Evolutionary conservation across 2,888 invertebrate genomes (phyloP).

Genomic region (Sminthurinus aureus): DNA sequence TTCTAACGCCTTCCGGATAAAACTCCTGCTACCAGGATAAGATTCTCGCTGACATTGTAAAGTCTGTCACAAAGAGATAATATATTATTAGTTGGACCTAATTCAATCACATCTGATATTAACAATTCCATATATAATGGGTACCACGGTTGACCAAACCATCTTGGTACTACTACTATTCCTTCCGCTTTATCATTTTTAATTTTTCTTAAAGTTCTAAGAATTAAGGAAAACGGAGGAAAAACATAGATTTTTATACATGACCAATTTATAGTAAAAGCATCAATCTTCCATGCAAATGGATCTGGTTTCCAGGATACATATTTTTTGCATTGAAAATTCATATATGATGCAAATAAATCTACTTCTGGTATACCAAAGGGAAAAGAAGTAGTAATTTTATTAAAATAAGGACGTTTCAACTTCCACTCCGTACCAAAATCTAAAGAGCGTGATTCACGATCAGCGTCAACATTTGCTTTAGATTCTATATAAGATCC

Average conservation of each 20-base stretch:
- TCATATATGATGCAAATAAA: slow-evolving; percentile 37
- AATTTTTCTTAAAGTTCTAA: slow-evolving; percentile 30
- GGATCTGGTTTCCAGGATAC: slow-evolving; percentile 35
- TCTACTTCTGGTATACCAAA: slow-evolving; percentile 21
- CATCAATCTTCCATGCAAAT: slow-evolving; percentile 29
- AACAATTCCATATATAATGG: slow-evolving; percentile 30
- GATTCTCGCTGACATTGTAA: neutral
- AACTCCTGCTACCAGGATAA: slow-evolving; percentile 13
- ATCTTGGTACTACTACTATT: slow-evolving; percentile 37
- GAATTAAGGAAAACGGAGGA: slow-evolving; percentile 40
- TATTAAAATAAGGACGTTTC: neutral
- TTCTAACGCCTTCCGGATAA: slow-evolving; percentile 19
- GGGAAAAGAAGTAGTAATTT: neutral
- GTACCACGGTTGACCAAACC: slow-evolving; percentile 43
- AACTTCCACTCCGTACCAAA: slow-evolving; percentile 26
- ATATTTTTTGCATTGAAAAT: slow-evolving; percentile 32
- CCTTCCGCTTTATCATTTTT: slow-evolving; percentile 30
- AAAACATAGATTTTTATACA: slow-evolving; percentile 36
- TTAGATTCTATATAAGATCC: slow-evolving; percentile 37
- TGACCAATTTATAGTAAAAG: slow-evolving; percentile 39
- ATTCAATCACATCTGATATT: neutral
- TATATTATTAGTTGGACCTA: slow-evolving; percentile 8
- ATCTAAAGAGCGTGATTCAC: slow-evolving; percentile 10
- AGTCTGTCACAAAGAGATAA: neutral
- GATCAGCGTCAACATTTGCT: slow-evolving; percentile 34